phyloP scores from a whole-genome alignment of 2,113 vertebrate species.

The Oryzias curvinotus region DNA sequence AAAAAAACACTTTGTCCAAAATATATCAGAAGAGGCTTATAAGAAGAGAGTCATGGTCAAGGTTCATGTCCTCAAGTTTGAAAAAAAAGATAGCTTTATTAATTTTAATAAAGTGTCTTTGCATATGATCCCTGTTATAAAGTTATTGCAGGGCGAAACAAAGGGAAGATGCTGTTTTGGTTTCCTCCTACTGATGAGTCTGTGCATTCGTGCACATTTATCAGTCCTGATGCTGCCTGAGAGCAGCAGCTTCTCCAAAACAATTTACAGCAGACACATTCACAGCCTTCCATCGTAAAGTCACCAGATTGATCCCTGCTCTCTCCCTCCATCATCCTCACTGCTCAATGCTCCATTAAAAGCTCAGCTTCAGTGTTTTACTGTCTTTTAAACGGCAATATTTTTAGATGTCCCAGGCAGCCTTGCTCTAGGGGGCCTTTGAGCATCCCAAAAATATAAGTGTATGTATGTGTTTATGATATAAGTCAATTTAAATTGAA shows the following conservation, averaged over 20 bases:
- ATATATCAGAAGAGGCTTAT: no score
- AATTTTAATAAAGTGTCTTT: no score
- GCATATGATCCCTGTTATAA: neutral
- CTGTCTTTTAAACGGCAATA: slow-evolving; percentile 55
- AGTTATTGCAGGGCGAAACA: slow-evolving; percentile 15
- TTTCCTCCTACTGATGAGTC: neutral
- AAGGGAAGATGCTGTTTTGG: slow-evolving; percentile 31
- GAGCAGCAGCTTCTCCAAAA: slow-evolving; percentile 63
- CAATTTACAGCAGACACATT: slow-evolving; percentile 67
- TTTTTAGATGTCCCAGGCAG: slow-evolving; percentile 51
- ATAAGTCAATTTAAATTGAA: slow-evolving; percentile 27
- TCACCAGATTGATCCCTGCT: slow-evolving; percentile 56
- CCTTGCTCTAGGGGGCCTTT: slow-evolving; percentile 25
- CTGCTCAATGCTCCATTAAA: slow-evolving; percentile 58
- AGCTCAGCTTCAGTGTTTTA: slow-evolving; percentile 50
- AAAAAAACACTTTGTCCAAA: no score
- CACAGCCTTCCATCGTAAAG: slow-evolving; percentile 61
- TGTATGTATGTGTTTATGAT: slow-evolving; percentile 29
- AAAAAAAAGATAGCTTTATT: no score
- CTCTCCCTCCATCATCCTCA: slow-evolving; percentile 58
- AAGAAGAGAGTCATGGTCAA: no score
- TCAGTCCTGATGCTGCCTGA: slow-evolving; percentile 38
- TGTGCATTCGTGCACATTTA: slow-evolving; percentile 43
- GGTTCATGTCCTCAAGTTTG: no score
- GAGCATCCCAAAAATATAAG: slow-evolving; percentile 46